These are phyloP conservation scores for Sebastes elongatus DNA, from an alignment of 2,797 vertebrate genomes.

Conservation along the genomic window DNA sequence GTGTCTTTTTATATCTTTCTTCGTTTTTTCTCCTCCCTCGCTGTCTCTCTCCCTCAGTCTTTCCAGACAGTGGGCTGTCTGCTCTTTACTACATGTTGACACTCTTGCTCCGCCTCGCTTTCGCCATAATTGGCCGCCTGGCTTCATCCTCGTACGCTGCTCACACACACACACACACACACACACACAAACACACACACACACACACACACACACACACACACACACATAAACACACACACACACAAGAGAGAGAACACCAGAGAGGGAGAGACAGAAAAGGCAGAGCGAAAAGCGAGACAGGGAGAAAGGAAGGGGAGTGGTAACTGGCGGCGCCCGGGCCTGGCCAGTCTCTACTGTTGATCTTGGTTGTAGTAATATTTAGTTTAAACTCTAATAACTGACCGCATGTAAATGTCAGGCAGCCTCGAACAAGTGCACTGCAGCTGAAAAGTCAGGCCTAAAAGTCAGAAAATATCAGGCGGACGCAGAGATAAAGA, in stretches of 20 bases:
- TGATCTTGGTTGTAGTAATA: constrained; percentile 75
- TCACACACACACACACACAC: constrained; percentile 5
- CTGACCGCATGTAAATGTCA: constrained; percentile 69
- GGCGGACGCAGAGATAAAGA: background rate
- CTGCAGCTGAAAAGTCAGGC: constrained; percentile 21
- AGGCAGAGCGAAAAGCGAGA: constrained; percentile 17
- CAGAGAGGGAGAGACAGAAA: constrained; percentile 36
- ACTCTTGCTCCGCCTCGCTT: constrained; percentile 52
- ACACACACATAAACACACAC: background rate
- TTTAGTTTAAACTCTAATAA: constrained; percentile 74
- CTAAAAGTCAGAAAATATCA: constrained; percentile 31
- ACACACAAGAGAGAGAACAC: constrained; percentile 6
- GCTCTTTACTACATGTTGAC: constrained; percentile 69
- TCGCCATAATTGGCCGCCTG: constrained; percentile 63
- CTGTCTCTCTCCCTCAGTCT: constrained; percentile 20
- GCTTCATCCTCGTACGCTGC: constrained; percentile 38
- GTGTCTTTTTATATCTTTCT: constrained; percentile 28
- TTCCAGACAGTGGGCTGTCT: constrained; percentile 57
- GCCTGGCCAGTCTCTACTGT: constrained; percentile 68
- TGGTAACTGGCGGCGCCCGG: constrained; percentile 42
- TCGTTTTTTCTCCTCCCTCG: constrained; percentile 12
- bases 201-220: background rate
- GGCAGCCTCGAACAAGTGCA: constrained; percentile 38
- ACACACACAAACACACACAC: constrained; percentile 3
- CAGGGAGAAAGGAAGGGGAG: constrained; percentile 44